Evolutionary conservation across 2,113 vertebrate genomes (phyloP).

Genomic region (Microtus richardsoni): DNA sequence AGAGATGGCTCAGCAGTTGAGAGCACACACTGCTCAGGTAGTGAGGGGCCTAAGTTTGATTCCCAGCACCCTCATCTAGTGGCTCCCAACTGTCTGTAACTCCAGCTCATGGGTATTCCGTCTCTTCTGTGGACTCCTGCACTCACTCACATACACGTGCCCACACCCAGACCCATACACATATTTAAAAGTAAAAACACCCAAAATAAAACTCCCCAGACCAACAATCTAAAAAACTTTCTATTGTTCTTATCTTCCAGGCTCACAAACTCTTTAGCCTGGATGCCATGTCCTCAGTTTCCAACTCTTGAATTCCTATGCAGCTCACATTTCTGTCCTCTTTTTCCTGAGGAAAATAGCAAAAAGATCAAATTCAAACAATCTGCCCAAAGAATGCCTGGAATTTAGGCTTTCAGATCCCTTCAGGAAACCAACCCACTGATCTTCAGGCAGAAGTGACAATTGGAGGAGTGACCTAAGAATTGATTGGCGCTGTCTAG

Average conservation of each 20-base stretch:
- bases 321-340: not conserved
- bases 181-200: not conserved
- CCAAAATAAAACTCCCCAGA: too few species aligned
- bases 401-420: not conserved
- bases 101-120: not conserved
- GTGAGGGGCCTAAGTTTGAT: not conserved
- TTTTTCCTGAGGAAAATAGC: not conserved
- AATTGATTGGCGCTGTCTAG: not conserved
- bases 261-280: not conserved
- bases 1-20: not conserved
- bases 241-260: not conserved
- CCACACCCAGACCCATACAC: not conserved
- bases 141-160: not conserved
- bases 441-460: not conserved
- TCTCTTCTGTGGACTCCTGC: not conserved
- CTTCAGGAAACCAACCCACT: not conserved
- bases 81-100: not conserved
- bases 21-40: not conserved
- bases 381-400: not conserved
- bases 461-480: not conserved
- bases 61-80: not conserved
- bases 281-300: not conserved
- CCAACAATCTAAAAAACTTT: not conserved
- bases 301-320: not conserved
- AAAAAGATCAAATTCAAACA: not conserved